Evolutionary conservation across 1,140 invertebrate genomes (phyloP).

Genomic region (Meteorus sp.): DNA sequence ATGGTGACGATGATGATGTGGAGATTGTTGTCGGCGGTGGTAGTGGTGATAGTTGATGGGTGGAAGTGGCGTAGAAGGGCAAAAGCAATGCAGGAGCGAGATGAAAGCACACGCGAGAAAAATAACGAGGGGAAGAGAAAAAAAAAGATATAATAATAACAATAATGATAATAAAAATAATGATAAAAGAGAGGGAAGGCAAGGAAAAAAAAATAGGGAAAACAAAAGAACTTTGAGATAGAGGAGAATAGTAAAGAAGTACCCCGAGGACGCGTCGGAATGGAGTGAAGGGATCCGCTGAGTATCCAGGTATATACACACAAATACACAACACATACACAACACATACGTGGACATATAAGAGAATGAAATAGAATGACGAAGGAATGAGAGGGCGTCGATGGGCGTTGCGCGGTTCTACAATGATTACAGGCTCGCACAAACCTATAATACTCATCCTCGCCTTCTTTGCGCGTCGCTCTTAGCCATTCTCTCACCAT

Average conservation of each 20-base stretch:
- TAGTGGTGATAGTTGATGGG: no score
- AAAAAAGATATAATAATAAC: not conserved
- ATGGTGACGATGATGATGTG: slow-evolving; percentile 11
- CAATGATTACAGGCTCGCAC: slow-evolving; percentile 58
- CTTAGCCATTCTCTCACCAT: slow-evolving; percentile 14
- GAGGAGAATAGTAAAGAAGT: slow-evolving; percentile 30
- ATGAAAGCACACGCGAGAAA: slow-evolving; percentile 6
- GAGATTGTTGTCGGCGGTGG: no score
- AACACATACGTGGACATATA: slow-evolving; percentile 25
- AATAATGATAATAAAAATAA: no score
- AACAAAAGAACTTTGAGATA: slow-evolving; percentile 32
- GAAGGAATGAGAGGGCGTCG: slow-evolving; percentile 51
- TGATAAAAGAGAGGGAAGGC: not conserved
- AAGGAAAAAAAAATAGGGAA: slow-evolving; percentile 18
- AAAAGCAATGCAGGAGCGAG: no score
- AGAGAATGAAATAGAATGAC: slow-evolving; percentile 44
- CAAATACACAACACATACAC: not conserved
- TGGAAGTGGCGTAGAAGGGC: no score
- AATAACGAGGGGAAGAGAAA: slow-evolving; percentile 16
- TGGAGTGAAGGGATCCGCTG: slow-evolving; percentile 33
- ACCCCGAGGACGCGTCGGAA: slow-evolving; percentile 28
- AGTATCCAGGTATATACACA: slow-evolving; percentile 18
- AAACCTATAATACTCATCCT: slow-evolving; percentile 55
- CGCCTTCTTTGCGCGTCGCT: slow-evolving; percentile 30
- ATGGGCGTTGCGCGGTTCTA: slow-evolving; percentile 56